phyloP scores from a whole-genome alignment of 2,113 vertebrate genomes.

The Forbesichthys agassizii region DNA sequence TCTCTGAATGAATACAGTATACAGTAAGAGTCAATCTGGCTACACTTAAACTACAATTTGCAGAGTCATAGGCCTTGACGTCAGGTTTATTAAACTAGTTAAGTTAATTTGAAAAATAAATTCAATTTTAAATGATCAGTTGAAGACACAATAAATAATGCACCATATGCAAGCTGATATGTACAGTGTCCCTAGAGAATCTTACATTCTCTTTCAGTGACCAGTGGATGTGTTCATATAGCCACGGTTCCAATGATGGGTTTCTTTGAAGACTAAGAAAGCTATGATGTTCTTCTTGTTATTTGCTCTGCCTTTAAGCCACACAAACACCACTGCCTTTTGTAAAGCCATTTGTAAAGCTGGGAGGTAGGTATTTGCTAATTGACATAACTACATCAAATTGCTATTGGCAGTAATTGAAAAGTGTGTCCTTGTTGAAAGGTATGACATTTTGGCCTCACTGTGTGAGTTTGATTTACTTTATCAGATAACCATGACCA shows the following conservation, averaged over 20 bases:
- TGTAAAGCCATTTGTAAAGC: slow-evolving; percentile 24
- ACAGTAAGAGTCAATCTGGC: too few relatives aligned
- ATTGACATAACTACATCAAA: slow-evolving; percentile 23
- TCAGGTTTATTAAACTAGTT: slow-evolving; percentile 28
- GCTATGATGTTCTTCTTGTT: background rate
- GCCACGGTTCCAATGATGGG: too few relatives aligned
- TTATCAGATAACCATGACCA: slow-evolving; percentile 7
- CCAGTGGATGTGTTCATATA: background rate
- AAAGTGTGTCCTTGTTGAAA: slow-evolving; percentile 16
- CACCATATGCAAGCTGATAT: slow-evolving; percentile 31
- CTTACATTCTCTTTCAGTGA: slow-evolving; percentile 18
- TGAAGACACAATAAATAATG: slow-evolving; percentile 54
- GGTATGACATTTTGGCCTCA: slow-evolving; percentile 23
- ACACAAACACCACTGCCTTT: slow-evolving; percentile 34
- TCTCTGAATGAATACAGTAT: too few relatives aligned
- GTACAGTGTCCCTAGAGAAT: slow-evolving; percentile 37
- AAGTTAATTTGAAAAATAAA: background rate
- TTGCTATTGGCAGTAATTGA: slow-evolving; percentile 44
- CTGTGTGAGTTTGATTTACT: slow-evolving; percentile 54
- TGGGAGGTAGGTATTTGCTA: slow-evolving; percentile 45
- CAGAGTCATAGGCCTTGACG: slow-evolving; percentile 30
- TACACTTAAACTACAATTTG: background rate
- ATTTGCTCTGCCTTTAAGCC: slow-evolving; percentile 11
- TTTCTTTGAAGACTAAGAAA: too few relatives aligned
- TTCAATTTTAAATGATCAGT: slow-evolving; percentile 27